Conservation (phyloP, 2,113 vertebrate species). For the Uropsilus gracilis region DNA sequence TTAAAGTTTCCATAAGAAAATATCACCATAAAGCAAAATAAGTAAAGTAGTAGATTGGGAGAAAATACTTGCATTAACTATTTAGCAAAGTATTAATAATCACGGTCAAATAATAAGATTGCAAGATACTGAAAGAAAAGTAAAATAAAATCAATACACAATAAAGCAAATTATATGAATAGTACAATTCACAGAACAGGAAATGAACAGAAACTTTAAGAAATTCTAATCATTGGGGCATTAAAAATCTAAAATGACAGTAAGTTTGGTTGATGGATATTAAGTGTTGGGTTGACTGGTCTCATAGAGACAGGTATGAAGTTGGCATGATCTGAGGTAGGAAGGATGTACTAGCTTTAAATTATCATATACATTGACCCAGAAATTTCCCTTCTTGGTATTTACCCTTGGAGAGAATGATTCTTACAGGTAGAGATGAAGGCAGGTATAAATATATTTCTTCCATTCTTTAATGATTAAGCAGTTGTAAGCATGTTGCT, state of each 20-base stretch:
- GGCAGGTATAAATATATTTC: not conserved
- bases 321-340: not conserved
- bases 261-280: not conserved
- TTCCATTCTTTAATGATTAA: not conserved
- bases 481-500: not conserved
- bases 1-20: not conserved
- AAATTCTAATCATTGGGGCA: not conserved
- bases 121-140: not conserved
- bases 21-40: not conserved
- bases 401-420: not conserved
- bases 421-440: not conserved
- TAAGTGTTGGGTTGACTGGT: not conserved
- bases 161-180: not conserved
- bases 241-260: not conserved
- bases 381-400: no score
- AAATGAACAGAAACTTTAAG: not conserved
- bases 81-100: not conserved
- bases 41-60: not conserved
- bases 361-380: not conserved
- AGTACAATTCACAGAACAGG: not conserved
- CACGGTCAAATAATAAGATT: not conserved
- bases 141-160: not conserved
- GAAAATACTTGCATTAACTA: not conserved
- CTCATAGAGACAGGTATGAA: not conserved
- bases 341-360: not conserved